These are phyloP conservation scores for Brachystomella parvula DNA, from an alignment of 1,140 invertebrate genomes.

Conservation along the genomic window DNA sequence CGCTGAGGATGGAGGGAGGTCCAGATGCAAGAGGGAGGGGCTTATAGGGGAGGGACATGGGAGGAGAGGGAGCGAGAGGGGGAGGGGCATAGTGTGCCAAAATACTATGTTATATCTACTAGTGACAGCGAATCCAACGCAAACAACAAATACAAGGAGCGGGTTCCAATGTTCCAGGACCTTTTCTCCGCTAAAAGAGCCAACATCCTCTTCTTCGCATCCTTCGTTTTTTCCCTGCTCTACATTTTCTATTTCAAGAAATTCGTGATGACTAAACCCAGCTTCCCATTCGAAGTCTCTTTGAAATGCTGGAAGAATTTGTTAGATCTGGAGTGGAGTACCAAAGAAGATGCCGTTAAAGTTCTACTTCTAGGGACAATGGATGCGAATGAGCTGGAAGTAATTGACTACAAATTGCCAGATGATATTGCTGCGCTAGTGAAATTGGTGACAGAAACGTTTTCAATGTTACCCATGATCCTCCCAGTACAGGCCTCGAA, in stretches of 20 bases:
- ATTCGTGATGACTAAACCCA: no score
- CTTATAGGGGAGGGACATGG: no score
- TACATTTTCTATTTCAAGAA: neutral
- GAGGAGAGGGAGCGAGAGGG: no score
- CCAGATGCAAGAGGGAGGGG: no score
- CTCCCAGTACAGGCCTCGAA: neutral
- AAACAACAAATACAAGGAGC: neutral
- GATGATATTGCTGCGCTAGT: neutral
- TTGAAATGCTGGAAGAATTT: neutral
- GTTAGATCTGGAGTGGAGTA: neutral
- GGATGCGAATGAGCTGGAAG: neutral
- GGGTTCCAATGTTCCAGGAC: neutral
- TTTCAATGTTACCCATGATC: neutral
- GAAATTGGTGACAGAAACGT: neutral
- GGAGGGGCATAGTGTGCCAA: no score
- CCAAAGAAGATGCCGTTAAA: neutral
- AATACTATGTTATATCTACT: no score
- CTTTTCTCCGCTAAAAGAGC: neutral
- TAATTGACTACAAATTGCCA: neutral
- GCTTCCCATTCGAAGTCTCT: slow-evolving; percentile 2
- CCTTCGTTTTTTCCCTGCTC: no score
- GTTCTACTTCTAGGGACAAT: neutral
- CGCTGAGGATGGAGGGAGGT: no score
- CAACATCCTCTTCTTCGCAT: no score
- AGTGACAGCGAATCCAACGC: no score